These are phyloP conservation scores for Myotis brandtii DNA, from an alignment of 2,113 vertebrate genomes.

Conservation along the genomic window DNA sequence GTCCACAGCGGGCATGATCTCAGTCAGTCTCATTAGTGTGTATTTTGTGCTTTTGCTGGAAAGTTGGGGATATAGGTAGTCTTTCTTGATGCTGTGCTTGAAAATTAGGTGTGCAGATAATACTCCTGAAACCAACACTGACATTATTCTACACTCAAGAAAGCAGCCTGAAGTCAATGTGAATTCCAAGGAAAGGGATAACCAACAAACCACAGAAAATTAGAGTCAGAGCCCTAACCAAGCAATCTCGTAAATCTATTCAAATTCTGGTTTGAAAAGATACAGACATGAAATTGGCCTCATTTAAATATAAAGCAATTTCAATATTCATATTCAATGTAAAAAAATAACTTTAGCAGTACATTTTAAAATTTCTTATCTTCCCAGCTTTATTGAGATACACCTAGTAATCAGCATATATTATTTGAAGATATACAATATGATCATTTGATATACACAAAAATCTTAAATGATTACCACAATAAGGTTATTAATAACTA, in stretches of 20 bases:
- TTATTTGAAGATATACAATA: not conserved
- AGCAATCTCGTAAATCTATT: not conserved
- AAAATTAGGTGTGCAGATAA: not conserved
- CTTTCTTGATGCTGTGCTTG: not conserved
- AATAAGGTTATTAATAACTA: not conserved
- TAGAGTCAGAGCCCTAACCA: not conserved
- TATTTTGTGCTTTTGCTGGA: not conserved
- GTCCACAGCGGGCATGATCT: not conserved
- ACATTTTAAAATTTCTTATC: not conserved
- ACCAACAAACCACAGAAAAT: not conserved
- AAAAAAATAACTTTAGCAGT: not conserved
- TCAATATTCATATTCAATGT: not conserved
- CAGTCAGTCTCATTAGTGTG: not conserved
- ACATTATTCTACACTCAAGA: not conserved
- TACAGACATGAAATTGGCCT: not conserved
- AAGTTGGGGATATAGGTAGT: not conserved
- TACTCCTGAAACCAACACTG: not conserved
- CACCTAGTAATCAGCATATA: not conserved
- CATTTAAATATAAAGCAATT: not conserved
- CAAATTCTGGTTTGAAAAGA: not conserved
- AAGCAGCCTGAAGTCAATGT: not conserved
- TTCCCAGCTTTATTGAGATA: not conserved
- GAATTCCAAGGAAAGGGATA: not conserved
- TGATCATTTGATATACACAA: not conserved
- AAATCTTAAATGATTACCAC: not conserved